A percentile compares a stretch with the other conserved stretches of the same genome.
Evolutionary conservation across 2,113 vertebrate species (phyloP).

Genomic region (Panurus biarmicus): DNA sequence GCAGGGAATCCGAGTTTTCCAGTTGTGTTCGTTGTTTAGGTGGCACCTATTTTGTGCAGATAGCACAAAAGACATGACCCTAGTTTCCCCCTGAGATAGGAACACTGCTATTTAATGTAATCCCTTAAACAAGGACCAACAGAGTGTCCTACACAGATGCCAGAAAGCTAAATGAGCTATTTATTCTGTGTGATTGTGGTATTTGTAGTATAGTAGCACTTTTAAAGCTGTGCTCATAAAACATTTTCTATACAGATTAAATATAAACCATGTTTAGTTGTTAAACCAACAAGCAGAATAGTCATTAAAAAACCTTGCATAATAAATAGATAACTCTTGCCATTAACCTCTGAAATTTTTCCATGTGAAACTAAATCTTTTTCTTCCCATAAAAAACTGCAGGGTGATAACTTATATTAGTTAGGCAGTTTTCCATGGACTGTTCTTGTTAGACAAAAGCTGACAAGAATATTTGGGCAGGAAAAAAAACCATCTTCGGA

Average conservation of each 20-base stretch:
- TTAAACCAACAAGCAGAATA: not conserved
- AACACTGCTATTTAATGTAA: not conserved
- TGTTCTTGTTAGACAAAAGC: not conserved
- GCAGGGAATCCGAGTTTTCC: not conserved
- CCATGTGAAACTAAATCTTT: not conserved
- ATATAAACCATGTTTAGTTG: not conserved
- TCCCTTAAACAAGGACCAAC: not conserved
- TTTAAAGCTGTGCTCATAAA: not conserved
- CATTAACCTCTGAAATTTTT: not conserved
- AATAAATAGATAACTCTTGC: not conserved
- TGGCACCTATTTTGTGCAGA: not conserved
- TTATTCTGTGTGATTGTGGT: not conserved
- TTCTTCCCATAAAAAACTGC: not conserved
- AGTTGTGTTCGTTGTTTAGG: not conserved
- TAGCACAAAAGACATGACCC: not conserved
- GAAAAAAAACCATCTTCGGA: not conserved
- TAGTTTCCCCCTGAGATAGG: not conserved
- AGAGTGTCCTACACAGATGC: not conserved
- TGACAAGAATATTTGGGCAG: not conserved
- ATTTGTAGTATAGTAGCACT: not conserved
- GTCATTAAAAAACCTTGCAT: not conserved
- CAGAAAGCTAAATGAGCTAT: not conserved
- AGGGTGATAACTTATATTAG: not conserved
- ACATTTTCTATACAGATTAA: not conserved
- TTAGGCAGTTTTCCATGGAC: not conserved